phyloP scores from a whole-genome alignment of 2,797 vertebrate genomes.

The Myiotriccus ornatus region DNA sequence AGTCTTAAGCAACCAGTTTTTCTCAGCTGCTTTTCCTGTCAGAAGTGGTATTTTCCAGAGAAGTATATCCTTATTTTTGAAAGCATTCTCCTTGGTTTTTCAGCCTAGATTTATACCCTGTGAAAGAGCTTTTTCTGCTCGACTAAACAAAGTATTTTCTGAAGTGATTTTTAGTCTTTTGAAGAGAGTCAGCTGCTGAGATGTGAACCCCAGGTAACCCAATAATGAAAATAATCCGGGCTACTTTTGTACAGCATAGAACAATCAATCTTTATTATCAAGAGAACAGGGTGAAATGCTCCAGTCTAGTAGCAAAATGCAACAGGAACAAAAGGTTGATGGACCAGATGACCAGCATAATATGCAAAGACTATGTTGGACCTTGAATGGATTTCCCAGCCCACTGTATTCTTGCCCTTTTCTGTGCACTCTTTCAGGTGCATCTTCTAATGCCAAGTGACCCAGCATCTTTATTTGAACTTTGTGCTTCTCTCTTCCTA shows the following conservation, averaged over 20 bases:
- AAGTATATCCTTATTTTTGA: conserved; percentile 51
- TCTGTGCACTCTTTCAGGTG: background rate
- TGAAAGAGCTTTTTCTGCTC: conserved; percentile 53
- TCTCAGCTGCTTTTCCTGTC: conserved; percentile 3
- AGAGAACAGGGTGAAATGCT: background rate
- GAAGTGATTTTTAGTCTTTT: conserved; percentile 47
- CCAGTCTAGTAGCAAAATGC: background rate
- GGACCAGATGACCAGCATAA: background rate
- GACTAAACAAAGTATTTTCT: conserved; percentile 50
- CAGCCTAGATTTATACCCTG: conserved; percentile 31
- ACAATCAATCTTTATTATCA: background rate
- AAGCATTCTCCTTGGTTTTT: conserved; percentile 26
- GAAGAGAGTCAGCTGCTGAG: conserved; percentile 43
- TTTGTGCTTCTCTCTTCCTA: background rate
- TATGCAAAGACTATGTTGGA: background rate
- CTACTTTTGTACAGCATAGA: background rate
- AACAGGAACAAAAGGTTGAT: background rate
- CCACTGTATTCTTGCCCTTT: background rate
- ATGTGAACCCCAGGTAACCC: conserved; percentile 12
- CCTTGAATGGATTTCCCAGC: background rate
- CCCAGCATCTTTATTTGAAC: background rate
- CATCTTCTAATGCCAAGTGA: background rate
- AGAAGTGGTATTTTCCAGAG: conserved; percentile 45
- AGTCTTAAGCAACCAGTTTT: conserved; percentile 31
- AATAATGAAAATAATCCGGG: background rate